Percentiles rank a stretch among this genome's conserved stretches.
phyloP scores from a whole-genome alignment of 2,888 invertebrate species.

The Carterocephalus palaemon region DNA sequence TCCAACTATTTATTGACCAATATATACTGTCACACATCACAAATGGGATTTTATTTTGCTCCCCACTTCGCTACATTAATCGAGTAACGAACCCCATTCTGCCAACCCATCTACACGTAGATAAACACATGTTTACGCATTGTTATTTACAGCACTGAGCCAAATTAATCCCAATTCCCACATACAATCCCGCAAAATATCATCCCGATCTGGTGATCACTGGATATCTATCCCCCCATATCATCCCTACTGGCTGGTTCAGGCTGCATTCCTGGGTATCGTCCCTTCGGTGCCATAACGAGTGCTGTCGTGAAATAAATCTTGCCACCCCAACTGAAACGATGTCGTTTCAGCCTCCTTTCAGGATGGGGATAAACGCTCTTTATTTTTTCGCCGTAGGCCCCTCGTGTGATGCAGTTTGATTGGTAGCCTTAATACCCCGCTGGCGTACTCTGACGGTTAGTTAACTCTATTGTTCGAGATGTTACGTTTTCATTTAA shows the following conservation, averaged over 20 bases:
- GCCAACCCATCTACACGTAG: conserved; percentile 5
- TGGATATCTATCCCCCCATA: too few species aligned
- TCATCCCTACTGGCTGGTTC: conserved; percentile 44
- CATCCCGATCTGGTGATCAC: conserved; percentile 59
- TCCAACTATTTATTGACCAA: too few species aligned
- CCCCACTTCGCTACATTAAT: conserved; percentile 10
- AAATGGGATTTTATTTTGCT: not conserved
- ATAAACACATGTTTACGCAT: conserved; percentile 24
- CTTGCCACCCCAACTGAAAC: conserved; percentile 61
- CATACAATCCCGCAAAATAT: conserved; percentile 55
- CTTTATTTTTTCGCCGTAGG: conserved; percentile 71
- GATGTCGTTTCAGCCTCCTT: conserved; percentile 58
- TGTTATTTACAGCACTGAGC: conserved; percentile 26
- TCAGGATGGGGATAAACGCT: conserved; percentile 67
- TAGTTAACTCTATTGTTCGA: conserved; percentile 3
- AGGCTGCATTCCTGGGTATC: conserved; percentile 58
- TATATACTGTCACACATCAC: too few species aligned
- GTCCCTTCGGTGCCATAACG: conserved; percentile 73
- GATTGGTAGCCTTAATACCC: conserved; percentile 61
- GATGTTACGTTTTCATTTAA: not conserved
- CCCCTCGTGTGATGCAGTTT: conserved; percentile 58
- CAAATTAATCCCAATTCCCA: conserved; percentile 60
- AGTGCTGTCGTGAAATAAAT: conserved; percentile 73
- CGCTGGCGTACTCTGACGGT: not conserved
- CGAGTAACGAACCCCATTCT: conserved; percentile 2